phyloP scores from a whole-genome alignment of 2,113 vertebrate species.

The Taurulus bubalis region DNA sequence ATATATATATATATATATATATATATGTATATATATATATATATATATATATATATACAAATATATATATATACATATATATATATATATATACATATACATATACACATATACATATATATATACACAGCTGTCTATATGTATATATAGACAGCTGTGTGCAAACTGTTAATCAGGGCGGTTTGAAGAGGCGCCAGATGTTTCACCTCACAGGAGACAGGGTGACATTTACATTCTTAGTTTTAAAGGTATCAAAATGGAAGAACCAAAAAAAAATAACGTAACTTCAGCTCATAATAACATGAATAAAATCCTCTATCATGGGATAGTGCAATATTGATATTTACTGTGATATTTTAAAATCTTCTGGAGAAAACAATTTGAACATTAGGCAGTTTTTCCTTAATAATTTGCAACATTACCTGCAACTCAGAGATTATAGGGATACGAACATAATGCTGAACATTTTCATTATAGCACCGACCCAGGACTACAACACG shows the following conservation, averaged over 20 bases:
- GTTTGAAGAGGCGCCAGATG: not conserved
- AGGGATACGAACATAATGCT: not conserved
- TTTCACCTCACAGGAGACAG: too few relatives aligned
- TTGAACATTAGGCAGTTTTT: too few relatives aligned
- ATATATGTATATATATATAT: too few relatives aligned
- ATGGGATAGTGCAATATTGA: not conserved
- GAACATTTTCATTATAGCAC: not conserved
- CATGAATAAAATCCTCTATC: too few relatives aligned
- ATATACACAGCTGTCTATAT: too few relatives aligned
- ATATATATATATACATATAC: too few relatives aligned
- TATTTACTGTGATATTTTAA: not conserved
- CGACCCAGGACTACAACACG: not conserved
- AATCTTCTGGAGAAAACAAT: not conserved
- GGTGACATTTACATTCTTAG: not conserved
- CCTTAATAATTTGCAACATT: not conserved
- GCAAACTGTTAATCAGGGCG: not conserved
- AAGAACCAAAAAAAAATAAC: not conserved
- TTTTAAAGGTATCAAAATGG: not conserved
- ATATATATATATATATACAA: too few relatives aligned
- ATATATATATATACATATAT: too few relatives aligned
- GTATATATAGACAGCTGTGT: too few relatives aligned
- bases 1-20: too few relatives aligned
- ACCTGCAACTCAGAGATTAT: not conserved
- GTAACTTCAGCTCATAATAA: not conserved
- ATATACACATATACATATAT: too few relatives aligned